Conservation (phyloP, 2,797 vertebrate species). For the Heliangelus exortis region DNA sequence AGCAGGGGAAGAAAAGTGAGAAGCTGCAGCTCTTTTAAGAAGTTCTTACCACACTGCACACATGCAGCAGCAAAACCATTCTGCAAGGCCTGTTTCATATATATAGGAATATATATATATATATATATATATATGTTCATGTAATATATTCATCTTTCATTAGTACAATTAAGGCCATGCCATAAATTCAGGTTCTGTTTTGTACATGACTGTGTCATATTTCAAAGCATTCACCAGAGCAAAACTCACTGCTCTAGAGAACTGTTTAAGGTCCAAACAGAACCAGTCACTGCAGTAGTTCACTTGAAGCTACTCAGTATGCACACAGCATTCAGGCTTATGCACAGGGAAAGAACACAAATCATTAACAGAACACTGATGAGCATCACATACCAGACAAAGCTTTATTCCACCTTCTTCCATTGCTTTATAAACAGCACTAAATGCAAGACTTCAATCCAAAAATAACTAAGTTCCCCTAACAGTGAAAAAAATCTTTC, state of each 20-base stretch:
- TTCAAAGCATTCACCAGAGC: not conserved
- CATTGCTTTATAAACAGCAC: not conserved
- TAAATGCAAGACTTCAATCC: not conserved
- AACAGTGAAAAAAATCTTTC: not conserved
- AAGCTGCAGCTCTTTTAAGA: not conserved
- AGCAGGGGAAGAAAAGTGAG: not conserved
- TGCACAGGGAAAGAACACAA: not conserved
- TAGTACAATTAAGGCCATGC: not conserved
- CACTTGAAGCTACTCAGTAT: fast-evolving
- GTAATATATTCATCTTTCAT: not conserved
- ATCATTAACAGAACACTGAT: not conserved
- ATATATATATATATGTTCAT: not conserved
- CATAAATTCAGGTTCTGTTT: not conserved
- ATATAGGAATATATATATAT: not conserved
- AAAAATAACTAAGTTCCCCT: not conserved
- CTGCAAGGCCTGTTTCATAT: not conserved
- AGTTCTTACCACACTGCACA: not conserved
- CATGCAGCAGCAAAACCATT: not conserved
- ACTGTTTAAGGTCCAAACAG: not conserved
- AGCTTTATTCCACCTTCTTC: conserved; percentile 51
- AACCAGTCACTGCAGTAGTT: not conserved
- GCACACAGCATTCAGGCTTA: not conserved
- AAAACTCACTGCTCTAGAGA: not conserved
- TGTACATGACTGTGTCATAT: not conserved
- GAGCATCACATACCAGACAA: not conserved